Percentiles rank a stretch among this genome's conserved stretches.
phyloP scores from a whole-genome alignment of 1,140 invertebrate genomes.

The Drosophila pandora region DNA sequence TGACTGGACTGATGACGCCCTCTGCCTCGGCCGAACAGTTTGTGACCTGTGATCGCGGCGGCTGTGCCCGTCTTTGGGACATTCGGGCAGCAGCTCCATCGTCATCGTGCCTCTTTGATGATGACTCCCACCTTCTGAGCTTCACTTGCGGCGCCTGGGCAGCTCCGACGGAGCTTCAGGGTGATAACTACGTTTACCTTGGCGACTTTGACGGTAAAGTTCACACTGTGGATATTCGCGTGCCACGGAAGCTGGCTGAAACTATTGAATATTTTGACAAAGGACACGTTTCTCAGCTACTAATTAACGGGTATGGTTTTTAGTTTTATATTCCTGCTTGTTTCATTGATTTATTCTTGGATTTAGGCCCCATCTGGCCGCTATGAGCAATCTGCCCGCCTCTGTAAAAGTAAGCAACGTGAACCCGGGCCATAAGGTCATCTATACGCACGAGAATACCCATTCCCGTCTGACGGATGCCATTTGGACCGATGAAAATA shows the following conservation, averaged over 20 bases:
- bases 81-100: slow-evolving; percentile 44
- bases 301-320: slow-evolving; percentile 51
- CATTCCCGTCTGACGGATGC: slow-evolving; percentile 57
- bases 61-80: slow-evolving; percentile 64
- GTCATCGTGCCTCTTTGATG: slow-evolving; percentile 51
- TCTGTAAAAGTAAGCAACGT: slow-evolving; percentile 47
- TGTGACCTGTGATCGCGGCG: slow-evolving; percentile 69
- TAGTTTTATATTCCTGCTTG: background rate
- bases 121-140: slow-evolving; percentile 37
- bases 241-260: slow-evolving; percentile 33
- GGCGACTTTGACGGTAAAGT: slow-evolving; percentile 66
- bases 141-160: slow-evolving; percentile 57
- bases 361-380: slow-evolving; percentile 44
- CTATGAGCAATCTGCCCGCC: slow-evolving; percentile 51
- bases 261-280: slow-evolving; percentile 42
- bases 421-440: slow-evolving; percentile 17
- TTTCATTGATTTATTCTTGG: background rate
- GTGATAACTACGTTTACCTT: slow-evolving; percentile 55
- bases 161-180: slow-evolving; percentile 37
- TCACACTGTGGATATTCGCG: slow-evolving; percentile 56
- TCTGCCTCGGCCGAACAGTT: slow-evolving; percentile 12
- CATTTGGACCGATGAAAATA: slow-evolving; percentile 49
- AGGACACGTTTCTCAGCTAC: slow-evolving; percentile 30
- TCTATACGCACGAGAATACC: slow-evolving; percentile 50
- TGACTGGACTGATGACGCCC: slow-evolving; percentile 58